Base-by-base conservation (phyloP, 2,888 invertebrate species). In the Arctia plantaginis region DNA sequence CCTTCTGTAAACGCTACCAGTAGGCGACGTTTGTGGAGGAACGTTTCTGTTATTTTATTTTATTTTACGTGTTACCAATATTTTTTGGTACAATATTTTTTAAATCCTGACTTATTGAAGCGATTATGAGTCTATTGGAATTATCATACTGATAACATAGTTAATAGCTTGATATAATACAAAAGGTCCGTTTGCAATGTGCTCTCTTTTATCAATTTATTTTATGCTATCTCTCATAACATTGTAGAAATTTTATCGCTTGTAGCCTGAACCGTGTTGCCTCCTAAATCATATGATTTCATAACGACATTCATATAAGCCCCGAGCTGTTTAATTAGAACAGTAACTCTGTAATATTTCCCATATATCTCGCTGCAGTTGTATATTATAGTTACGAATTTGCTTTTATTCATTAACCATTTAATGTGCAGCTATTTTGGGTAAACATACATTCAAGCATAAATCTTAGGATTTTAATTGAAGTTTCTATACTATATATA, bases 161-260 rank as follows among this genome's bases (percentile, higher is more conserved):
- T 39, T 66, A 68, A 41, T 39, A 64, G 62, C 44, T 12, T 51
- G 23, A 69, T 7, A 23, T n/a, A 39, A 71, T 65, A 55, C 73
- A 73, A 78, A 80, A 82, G 68, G 39, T 35, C 35, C 20, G 33
- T 35, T 66, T 47, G 33, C n/a, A 20, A 55, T 69, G 70, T 72
- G 69, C 41, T 72, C 77, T 77, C 41, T 72, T 76, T 77, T 71
- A 74, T 78, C 68, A 73, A 75, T 75, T 73, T 72, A 41, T 78
- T 79, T 74, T 75, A 76, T 71, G 64, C 35, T n/a, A 65, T 30
- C 23, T 23, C n/a, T 66, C 41, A 35, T 67, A 66, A 44, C n/a
- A 41, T 71, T 67, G 72, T n/a, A 70, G 59, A 69, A 71, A 47
- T 67, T 66, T 72, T 71, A 51, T 64, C 66, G 23, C 41, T 66